These are phyloP conservation scores for Trematomus bernacchii DNA, from an alignment of 2,797 vertebrate species.

Conservation along the genomic window DNA sequence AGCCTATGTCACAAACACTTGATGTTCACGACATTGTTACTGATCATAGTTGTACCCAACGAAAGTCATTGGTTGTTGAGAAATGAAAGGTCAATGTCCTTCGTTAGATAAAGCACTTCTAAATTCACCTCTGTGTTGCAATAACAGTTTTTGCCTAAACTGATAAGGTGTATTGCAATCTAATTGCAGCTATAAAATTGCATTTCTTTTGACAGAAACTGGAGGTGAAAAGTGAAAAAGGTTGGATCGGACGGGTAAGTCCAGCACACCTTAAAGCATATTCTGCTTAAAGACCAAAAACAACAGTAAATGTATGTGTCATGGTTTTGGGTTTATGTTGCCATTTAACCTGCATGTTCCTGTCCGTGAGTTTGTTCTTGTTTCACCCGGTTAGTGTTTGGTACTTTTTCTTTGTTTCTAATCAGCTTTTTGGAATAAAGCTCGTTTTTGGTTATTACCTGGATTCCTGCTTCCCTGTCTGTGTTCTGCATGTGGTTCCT, in stretches of 20 bases:
- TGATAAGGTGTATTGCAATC: constrained; percentile 1
- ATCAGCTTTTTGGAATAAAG: too few relatives aligned
- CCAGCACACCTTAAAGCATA: neutral
- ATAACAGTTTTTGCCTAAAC: neutral
- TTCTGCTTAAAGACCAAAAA: neutral
- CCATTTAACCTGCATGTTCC: too few relatives aligned
- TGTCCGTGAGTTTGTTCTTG: too few relatives aligned
- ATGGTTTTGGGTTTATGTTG: too few relatives aligned
- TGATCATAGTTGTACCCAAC: neutral
- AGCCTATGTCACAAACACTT: constrained; percentile 1
- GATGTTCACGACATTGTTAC: neutral
- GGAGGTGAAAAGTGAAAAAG: constrained; percentile 85
- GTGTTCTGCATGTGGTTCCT: too few relatives aligned
- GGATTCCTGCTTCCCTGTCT: too few relatives aligned
- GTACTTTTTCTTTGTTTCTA: too few relatives aligned
- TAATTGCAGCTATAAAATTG: constrained; percentile 6
- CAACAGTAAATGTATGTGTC: neutral
- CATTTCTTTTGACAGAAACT: constrained; percentile 69
- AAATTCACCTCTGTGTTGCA: neutral
- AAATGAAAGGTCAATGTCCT: neutral
- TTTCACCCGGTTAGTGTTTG: too few relatives aligned
- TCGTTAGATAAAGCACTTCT: neutral
- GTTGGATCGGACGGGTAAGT: constrained; percentile 96
- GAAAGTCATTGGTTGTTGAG: neutral
- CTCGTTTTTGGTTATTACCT: too few relatives aligned